Evolutionary conservation across 1,140 invertebrate genomes (phyloP).

Genomic region (Zaprionus capensis): DNA sequence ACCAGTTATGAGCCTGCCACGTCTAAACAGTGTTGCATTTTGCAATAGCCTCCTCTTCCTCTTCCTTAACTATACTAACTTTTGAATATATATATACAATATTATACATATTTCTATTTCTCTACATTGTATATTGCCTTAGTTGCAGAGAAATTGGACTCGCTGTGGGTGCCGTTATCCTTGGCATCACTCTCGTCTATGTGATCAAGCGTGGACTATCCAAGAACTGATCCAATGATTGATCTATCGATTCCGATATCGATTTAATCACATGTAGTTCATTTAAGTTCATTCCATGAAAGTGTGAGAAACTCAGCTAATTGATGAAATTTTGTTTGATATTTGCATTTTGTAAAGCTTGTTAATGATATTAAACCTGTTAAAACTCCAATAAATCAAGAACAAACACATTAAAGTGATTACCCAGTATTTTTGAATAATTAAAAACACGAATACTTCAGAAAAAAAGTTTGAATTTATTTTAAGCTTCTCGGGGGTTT

Average conservation of each 20-base stretch:
- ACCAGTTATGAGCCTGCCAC: conserved; percentile 43
- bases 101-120: not conserved
- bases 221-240: conserved; percentile 41
- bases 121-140: conserved; percentile 32
- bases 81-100: not conserved
- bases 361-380: conserved; percentile 21
- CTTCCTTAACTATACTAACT: not conserved
- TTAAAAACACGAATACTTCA: not conserved
- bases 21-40: conserved; percentile 73
- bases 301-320: not conserved
- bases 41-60: conserved; percentile 50
- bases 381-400: conserved; percentile 3
- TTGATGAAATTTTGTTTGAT: conserved; percentile 4
- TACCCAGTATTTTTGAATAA: not conserved
- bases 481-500: conserved; percentile 22
- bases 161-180: conserved; percentile 68
- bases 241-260: not conserved
- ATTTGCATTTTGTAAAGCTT: conserved; percentile 28
- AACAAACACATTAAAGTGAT: not conserved
- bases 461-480: conserved; percentile 24
- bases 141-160: conserved; percentile 81
- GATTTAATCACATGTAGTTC: not conserved
- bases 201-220: conserved; percentile 55
- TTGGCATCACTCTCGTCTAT: conserved; percentile 79
- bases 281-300: conserved; percentile 52